Conservation (phyloP, 1,140 invertebrate genomes). For the Diploscapter pachys region DNA sequence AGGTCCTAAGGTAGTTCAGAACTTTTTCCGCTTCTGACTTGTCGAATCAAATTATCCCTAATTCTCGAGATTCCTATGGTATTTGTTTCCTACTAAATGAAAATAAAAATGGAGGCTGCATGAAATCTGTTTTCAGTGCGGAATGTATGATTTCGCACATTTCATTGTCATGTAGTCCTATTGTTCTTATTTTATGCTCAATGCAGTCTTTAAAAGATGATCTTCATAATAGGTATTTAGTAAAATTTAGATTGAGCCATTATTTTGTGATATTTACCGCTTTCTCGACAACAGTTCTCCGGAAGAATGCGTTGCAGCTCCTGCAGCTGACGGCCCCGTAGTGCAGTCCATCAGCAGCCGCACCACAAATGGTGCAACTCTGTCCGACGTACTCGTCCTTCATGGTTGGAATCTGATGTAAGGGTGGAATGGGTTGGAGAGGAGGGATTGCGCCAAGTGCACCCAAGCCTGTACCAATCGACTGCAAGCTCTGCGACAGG, state of each 20-base stretch:
- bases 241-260: neutral
- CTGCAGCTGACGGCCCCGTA: constrained; percentile 38
- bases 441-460: too few species aligned
- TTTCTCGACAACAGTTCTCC: constrained; percentile 28
- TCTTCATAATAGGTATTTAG: neutral
- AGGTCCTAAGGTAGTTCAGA: too few species aligned
- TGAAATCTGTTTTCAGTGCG: neutral
- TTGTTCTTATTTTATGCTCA: neutral
- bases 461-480: too few species aligned
- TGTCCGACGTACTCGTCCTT: too few species aligned
- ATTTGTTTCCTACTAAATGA: too few species aligned
- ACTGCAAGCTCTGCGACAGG: too few species aligned
- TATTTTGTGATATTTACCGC: constrained; percentile 4
- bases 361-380: constrained; percentile 23
- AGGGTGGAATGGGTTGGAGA: too few species aligned
- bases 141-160: too few species aligned
- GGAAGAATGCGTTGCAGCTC: constrained; percentile 37
- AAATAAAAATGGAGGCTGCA: neutral
- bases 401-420: too few species aligned
- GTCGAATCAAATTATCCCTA: too few species aligned
- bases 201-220: neutral
- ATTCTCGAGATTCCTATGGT: too few species aligned
- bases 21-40: too few species aligned
- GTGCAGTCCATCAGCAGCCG: constrained; percentile 35
- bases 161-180: neutral